Evolutionary conservation across 2,797 vertebrate species (phyloP).

Genomic region (Hypotaenidia philippensis): DNA sequence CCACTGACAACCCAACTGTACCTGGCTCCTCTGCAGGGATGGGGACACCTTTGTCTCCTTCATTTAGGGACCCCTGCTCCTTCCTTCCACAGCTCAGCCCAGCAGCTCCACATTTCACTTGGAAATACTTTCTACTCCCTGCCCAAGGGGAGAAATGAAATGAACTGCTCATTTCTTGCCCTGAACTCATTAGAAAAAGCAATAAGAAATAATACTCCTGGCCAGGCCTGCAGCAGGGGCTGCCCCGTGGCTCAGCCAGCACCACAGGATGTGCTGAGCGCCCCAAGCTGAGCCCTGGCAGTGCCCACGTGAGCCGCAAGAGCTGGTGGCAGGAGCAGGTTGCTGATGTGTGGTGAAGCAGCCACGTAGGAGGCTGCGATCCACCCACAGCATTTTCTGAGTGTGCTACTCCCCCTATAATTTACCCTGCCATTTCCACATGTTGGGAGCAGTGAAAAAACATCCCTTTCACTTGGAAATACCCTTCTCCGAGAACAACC

Average conservation of each 20-base stretch:
- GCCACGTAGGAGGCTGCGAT: constrained; percentile 1
- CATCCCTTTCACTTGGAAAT: constrained; percentile 69
- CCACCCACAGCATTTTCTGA: constrained; percentile 38
- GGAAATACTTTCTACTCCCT: background rate
- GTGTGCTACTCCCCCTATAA: constrained; percentile 53
- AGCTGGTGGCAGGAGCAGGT: constrained; percentile 8
- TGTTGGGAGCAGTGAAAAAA: constrained; percentile 23
- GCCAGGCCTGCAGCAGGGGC: background rate
- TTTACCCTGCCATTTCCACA: constrained; percentile 63
- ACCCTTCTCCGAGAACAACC: constrained; percentile 57
- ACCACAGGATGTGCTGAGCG: rapidly evolving
- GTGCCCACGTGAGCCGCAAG: background rate
- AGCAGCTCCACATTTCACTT: background rate
- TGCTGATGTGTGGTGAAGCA: constrained; percentile 32
- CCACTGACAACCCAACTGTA: background rate
- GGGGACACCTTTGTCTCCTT: background rate
- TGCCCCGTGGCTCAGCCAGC: rapidly evolving
- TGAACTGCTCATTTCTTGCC: background rate
- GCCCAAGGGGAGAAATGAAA: too few relatives aligned
- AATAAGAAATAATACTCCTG: background rate
- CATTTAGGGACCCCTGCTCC: background rate
- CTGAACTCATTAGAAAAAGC: background rate
- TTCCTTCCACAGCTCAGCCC: background rate
- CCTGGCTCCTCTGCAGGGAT: background rate
- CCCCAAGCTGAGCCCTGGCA: background rate